A percentile compares a stretch with the other conserved stretches of the same genome.
These are phyloP conservation scores for Poeciliopsis prolifica DNA, from an alignment of 2,113 vertebrate genomes.

Conservation along the genomic window DNA sequence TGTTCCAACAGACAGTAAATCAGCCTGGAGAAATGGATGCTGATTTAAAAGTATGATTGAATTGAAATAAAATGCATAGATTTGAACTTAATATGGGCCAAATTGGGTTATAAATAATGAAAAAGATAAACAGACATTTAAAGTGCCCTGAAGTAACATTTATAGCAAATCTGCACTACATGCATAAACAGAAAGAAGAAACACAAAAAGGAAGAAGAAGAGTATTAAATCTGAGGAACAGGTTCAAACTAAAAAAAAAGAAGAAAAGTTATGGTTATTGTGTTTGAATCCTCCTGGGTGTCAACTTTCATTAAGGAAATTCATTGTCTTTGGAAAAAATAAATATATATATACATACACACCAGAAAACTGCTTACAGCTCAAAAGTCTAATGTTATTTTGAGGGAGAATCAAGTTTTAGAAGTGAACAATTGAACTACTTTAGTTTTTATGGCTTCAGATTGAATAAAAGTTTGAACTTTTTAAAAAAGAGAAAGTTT, in stretches of 20 bases:
- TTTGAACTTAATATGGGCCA: neutral
- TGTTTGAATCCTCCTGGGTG: neutral
- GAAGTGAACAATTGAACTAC: slow-evolving; percentile 25
- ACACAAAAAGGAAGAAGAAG: neutral
- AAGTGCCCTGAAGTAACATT: neutral
- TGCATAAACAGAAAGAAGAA: neutral
- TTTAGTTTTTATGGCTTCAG: slow-evolving; percentile 11
- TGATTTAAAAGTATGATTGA: neutral
- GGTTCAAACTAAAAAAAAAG: neutral
- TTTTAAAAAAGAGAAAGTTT: slow-evolving; percentile 1
- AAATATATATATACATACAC: too few species aligned
- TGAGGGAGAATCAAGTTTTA: slow-evolving; percentile 40
- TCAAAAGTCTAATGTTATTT: slow-evolving; percentile 46
- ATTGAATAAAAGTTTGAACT: neutral
- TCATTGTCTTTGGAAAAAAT: neutral
- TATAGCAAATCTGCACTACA: neutral
- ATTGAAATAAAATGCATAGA: neutral
- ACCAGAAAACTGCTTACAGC: slow-evolving; percentile 16
- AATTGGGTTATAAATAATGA: neutral
- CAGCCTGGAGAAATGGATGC: neutral
- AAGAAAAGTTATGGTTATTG: neutral
- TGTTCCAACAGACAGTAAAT: too few species aligned
- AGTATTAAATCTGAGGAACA: neutral
- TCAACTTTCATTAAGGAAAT: neutral
- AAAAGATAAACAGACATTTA: neutral